These are phyloP conservation scores for Gavialis gangeticus DNA, from an alignment of 2,113 vertebrate species.

Conservation along the genomic window DNA sequence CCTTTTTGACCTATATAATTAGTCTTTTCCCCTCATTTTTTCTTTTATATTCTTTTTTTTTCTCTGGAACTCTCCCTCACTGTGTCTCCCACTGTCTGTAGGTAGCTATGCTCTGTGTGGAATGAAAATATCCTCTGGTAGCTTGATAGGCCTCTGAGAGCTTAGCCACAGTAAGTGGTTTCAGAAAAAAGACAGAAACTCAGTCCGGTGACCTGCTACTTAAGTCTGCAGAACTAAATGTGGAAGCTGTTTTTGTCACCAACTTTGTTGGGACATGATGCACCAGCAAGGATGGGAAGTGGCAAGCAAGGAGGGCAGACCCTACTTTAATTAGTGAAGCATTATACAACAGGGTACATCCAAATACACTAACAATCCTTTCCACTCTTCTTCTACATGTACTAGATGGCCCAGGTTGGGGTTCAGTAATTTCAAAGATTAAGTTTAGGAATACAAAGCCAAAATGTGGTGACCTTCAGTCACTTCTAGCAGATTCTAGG, in stretches of 20 bases:
- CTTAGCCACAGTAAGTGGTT: not conserved
- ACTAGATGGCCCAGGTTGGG: not conserved
- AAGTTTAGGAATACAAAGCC: not conserved
- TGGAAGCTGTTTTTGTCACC: not conserved
- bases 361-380: not conserved
- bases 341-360: not conserved
- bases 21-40: not conserved
- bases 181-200: not conserved
- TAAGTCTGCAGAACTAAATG: not conserved
- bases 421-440: not conserved
- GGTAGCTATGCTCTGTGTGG: not conserved
- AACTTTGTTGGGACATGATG: not conserved
- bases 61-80: not conserved
- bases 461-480: not conserved
- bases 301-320: not conserved
- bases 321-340: not conserved
- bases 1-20: not conserved
- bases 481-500: not conserved
- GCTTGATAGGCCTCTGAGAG: not conserved
- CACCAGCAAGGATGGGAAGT: not conserved
- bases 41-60: not conserved
- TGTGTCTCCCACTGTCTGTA: not conserved
- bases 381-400: not conserved
- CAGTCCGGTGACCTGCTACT: not conserved
- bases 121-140: not conserved